These are phyloP conservation scores for Calephelis virginiensis DNA, from an alignment of 1,140 invertebrate genomes.

Conservation along the genomic window DNA sequence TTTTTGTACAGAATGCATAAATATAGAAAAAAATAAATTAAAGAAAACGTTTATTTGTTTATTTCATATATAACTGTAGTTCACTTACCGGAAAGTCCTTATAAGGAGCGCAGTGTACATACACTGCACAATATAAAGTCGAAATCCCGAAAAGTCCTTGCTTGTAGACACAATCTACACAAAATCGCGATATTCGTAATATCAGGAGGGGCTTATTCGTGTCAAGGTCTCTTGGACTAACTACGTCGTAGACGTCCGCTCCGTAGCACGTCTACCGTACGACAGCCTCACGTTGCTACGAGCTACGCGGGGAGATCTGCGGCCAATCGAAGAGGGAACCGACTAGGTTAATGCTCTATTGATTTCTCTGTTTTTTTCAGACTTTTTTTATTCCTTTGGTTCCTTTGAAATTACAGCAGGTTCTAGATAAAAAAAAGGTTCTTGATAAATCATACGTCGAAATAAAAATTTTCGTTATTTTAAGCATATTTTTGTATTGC, in stretches of 20 bases:
- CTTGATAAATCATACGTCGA: too few species aligned
- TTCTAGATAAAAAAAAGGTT: too few species aligned
- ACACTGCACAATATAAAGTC: not conserved
- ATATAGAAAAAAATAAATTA: too few species aligned
- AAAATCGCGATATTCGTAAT: slow-evolving; percentile 25
- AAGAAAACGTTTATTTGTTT: too few species aligned
- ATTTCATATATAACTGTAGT: too few species aligned
- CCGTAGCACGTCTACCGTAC: slow-evolving; percentile 66
- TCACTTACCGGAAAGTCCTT: not conserved
- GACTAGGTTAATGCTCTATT: slow-evolving; percentile 50
- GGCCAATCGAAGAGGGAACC: slow-evolving; percentile 70
- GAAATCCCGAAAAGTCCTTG: not conserved
- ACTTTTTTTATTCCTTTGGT: too few species aligned
- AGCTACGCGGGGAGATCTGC: slow-evolving; percentile 72
- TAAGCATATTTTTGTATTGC: too few species aligned
- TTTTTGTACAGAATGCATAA: too few species aligned
- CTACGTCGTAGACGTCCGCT: slow-evolving; percentile 68
- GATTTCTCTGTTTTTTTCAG: not conserved
- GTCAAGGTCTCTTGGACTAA: slow-evolving; percentile 56
- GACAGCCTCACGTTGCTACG: slow-evolving; percentile 75
- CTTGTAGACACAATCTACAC: slow-evolving; percentile 9
- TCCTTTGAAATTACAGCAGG: too few species aligned
- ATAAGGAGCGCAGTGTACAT: not conserved
- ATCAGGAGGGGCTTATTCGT: slow-evolving; percentile 61
- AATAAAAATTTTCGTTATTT: too few species aligned